Evolutionary conservation across 2,797 vertebrate genomes (phyloP), one percentile per base, ranked within the genome.

Genomic region (Oreochromis mossambicus): DNA sequence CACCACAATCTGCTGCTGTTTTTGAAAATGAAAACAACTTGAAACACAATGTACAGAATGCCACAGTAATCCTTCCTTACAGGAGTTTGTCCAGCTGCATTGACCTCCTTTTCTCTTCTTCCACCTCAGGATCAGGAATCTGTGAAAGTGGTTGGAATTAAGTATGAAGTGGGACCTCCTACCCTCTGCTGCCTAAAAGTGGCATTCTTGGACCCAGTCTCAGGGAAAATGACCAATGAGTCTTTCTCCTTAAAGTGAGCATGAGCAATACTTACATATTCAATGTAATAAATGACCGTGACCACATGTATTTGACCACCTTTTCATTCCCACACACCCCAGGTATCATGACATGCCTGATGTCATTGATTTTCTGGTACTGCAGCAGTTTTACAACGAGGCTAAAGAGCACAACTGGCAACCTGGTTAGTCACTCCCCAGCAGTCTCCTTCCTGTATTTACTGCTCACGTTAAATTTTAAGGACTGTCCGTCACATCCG

Each of bases 261-360:
- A 8, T 87, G 10, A 29, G 68, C 52, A 82, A 38, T 13, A 56
- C 46, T 17, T 5, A n/a, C 6, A 21, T 29, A 38, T 19, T 10
- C 14, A 68, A 21, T 7, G 17, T 36, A 21, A 24, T 52, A 56
- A 48, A 54, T 2, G 3, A 48, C 13, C 21, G 7, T 14, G 50
- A 36, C 14, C 21, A 17, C 7, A 3, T 29, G 32, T 32, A 56
- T 81, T 79, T 89, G 1, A 63, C 43, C 29, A 1, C 10, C 54
- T 29, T 77, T 80, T 58, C 3, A 5, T 75, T 84, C 19, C 43
- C 29, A 14, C 48, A 4, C 38, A 77, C 77, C 77, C 54, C 48
- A 99, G 98, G 92, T 99, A 99, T 94, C 98, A 99, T 19, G 98
- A 99, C 93, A 99, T 99, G 98, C 98, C 98, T n/a, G 98, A 99